Base-by-base conservation (phyloP, 2,113 vertebrate species). In the Lucifuga dentata region DNA sequence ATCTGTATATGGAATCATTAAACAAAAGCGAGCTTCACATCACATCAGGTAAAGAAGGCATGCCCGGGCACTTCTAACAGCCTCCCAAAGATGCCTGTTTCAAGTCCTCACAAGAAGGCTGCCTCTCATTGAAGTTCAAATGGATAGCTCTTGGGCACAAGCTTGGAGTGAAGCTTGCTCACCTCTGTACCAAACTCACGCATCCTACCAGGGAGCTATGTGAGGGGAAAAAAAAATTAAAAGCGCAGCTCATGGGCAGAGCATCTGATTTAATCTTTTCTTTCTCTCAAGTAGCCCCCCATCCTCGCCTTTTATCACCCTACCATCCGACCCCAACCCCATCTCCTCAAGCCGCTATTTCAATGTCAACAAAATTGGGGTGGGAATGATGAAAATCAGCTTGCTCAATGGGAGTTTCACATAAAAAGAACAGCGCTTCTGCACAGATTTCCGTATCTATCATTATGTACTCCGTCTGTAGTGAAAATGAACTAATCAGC, bases 81-180 rank as follows among this genome's bases (percentile, higher is more conserved):
- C 85, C 80, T 89, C 77, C 81, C 73, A 80, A 90, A 90, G 89
- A 90, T 61, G 78, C 78, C 83, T 72, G 78, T 87, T 91, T 92
- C 87, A 91, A 90, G 90, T 90, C 80, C 85, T 90, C 89, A 90
- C 91, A 92, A 91, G 91, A 89, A 89, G 72, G 69, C 84, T 83
- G 88, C 69, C 84, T 87, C 81, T 78, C 84, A 90, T 81, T 92
- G 88, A 92, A 91, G 88, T 93, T 93, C 88, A 93, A 91, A 92
- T 91, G 88, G 81, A 91, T 90, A 68, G 90, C 92, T 91, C 83
- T 88, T 80, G 90, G 92, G 91, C 89, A 90, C 80, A 62, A 85
- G 86, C 86, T 87, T 92, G 69, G 59, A 26, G 63, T 59, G 45
- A 57, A 38, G 73, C 75, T 36, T 57, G 57, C 74, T 88, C 86